Percentiles rank a stretch among this genome's conserved stretches.
Evolutionary conservation across 2,113 vertebrate genomes (phyloP).

Genomic region (Pandion haliaetus): DNA sequence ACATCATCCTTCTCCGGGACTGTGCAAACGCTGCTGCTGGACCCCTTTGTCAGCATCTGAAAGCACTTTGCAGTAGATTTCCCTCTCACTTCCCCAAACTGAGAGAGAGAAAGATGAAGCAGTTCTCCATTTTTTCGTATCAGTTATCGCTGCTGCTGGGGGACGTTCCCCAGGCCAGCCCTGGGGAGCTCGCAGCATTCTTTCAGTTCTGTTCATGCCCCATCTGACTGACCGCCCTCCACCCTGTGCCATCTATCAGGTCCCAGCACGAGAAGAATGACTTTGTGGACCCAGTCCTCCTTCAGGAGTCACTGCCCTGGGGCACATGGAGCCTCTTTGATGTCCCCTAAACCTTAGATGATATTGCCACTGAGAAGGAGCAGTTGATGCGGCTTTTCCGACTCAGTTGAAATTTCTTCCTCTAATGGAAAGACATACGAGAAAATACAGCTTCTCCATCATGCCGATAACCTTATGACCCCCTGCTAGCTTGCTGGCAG

Average conservation of each 20-base stretch:
- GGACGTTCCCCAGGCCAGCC: background rate
- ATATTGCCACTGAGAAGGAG: background rate
- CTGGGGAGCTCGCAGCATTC: background rate
- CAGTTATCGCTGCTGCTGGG: background rate
- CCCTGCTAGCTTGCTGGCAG: background rate
- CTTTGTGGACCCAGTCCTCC: background rate
- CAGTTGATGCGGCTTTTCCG: background rate
- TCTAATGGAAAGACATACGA: background rate
- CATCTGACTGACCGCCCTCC: background rate
- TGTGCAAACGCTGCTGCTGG: background rate
- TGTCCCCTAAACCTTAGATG: background rate
- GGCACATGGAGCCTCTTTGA: background rate
- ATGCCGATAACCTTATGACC: background rate
- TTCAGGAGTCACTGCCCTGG: background rate
- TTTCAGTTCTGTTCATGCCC: background rate
- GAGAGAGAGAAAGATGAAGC: background rate
- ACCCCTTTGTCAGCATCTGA: background rate
- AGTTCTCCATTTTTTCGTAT: background rate
- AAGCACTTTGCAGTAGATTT: background rate
- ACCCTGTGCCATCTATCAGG: background rate
- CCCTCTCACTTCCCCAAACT: constrained; percentile 28
- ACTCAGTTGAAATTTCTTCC: background rate
- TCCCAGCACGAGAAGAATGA: background rate
- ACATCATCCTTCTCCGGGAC: background rate
- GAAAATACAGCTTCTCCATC: background rate